These are phyloP conservation scores for Pseudomyrmex pallidus DNA, from an alignment of 1,140 invertebrate genomes.

Conservation along the genomic window DNA sequence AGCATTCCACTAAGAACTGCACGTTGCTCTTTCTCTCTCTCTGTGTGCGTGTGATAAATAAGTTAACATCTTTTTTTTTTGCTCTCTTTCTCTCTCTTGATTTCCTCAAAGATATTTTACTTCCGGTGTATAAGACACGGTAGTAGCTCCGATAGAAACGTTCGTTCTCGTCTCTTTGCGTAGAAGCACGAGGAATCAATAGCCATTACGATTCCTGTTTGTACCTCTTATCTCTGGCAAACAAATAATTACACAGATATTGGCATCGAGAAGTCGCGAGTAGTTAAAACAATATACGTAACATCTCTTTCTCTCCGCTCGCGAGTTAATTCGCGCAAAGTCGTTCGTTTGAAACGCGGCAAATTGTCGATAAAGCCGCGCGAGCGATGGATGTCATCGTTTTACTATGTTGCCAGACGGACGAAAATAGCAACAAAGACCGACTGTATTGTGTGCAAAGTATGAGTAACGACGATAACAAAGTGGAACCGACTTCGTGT, in stretches of 20 bases:
- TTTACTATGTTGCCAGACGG: not conserved
- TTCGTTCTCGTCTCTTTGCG: not conserved
- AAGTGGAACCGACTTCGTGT: not conserved
- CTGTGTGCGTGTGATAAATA: no score
- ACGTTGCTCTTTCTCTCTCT: not conserved
- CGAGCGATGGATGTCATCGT: not conserved
- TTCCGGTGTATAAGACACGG: not conserved
- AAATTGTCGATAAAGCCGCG: slow-evolving; percentile 19
- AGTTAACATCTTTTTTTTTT: no score
- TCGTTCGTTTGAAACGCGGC: not conserved
- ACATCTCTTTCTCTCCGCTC: not conserved
- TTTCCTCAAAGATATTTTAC: not conserved
- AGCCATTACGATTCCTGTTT: not conserved
- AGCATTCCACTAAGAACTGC: not conserved
- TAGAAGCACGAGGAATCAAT: not conserved
- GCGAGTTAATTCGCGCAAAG: not conserved
- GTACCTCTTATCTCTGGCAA: slow-evolving; percentile 23
- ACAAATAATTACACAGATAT: slow-evolving; percentile 12
- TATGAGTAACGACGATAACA: slow-evolving; percentile 57
- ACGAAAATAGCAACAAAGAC: slow-evolving; percentile 57
- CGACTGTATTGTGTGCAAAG: not conserved
- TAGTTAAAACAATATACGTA: slow-evolving; percentile 20
- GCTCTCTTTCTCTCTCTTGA: not conserved
- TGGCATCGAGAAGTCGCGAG: slow-evolving; percentile 28
- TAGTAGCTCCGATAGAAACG: not conserved